Evolutionary conservation across 2,888 invertebrate species (phyloP).

Genomic region (Danaus chrysippus): DNA sequence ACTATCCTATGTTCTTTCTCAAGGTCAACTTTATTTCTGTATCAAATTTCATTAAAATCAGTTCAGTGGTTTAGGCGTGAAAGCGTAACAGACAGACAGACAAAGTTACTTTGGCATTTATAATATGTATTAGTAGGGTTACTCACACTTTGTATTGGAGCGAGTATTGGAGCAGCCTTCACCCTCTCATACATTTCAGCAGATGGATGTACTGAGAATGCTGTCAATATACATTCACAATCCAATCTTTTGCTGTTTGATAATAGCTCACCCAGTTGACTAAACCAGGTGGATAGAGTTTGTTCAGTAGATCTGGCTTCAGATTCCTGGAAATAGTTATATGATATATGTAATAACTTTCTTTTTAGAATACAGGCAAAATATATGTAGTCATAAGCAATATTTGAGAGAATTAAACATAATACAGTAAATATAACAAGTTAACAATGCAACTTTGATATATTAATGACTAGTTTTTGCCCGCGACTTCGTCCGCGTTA

Average conservation of each 20-base stretch:
- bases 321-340: slow-evolving; percentile 58
- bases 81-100: too few relatives aligned
- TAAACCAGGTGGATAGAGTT: slow-evolving; percentile 80
- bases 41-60: too few relatives aligned
- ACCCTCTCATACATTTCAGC: slow-evolving; percentile 79
- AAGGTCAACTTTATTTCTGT: too few relatives aligned
- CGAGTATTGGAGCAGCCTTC: slow-evolving; percentile 50
- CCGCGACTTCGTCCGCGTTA: too few relatives aligned
- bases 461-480: too few relatives aligned
- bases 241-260: slow-evolving; percentile 80
- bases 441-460: not conserved
- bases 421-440: not conserved
- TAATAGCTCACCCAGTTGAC: slow-evolving; percentile 81
- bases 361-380: not conserved
- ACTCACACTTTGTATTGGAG: slow-evolving; percentile 29
- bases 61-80: too few relatives aligned
- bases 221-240: slow-evolving; percentile 85
- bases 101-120: too few relatives aligned
- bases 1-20: too few relatives aligned
- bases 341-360: not conserved
- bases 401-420: not conserved
- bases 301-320: slow-evolving; percentile 76
- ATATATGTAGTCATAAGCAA: not conserved
- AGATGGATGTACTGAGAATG: slow-evolving; percentile 87
- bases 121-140: too few relatives aligned